These are phyloP conservation scores for Cyaniris semiargus DNA, from an alignment of 2,888 invertebrate genomes.

Conservation along the genomic window DNA sequence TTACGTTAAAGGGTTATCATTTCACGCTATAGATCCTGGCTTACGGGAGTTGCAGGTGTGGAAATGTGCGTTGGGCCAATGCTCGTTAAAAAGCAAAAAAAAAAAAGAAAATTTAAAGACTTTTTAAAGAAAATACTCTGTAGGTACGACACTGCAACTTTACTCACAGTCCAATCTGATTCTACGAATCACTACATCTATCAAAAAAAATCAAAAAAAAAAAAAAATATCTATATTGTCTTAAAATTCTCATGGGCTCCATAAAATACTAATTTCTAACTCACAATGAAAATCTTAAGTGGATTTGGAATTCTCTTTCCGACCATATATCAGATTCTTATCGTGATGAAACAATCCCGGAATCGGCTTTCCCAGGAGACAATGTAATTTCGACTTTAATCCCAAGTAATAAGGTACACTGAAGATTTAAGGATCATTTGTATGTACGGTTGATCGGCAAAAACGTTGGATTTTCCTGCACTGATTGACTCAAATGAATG, in stretches of 20 bases:
- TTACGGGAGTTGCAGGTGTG: too few species aligned
- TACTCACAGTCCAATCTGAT: not conserved
- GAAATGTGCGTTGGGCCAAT: too few species aligned
- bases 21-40: too few species aligned
- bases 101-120: too few species aligned
- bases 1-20: too few species aligned
- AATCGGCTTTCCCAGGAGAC: slow-evolving; percentile 42
- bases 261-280: slow-evolving; percentile 27
- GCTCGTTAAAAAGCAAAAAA: too few species aligned
- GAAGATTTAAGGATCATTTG: slow-evolving; percentile 51
- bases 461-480: slow-evolving; percentile 64
- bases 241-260: slow-evolving; percentile 11
- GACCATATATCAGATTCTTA: slow-evolving; percentile 42
- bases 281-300: slow-evolving; percentile 29
- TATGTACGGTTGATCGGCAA: slow-evolving; percentile 68
- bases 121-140: too few species aligned
- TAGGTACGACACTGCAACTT: not conserved
- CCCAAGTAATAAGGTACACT: slow-evolving; percentile 38
- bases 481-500: slow-evolving; percentile 63
- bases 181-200: not conserved
- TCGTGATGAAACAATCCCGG: slow-evolving; percentile 45
- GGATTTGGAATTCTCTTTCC: slow-evolving; percentile 31
- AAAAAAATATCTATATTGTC: too few species aligned
- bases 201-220: too few species aligned
- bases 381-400: slow-evolving; percentile 44